Percentiles rank a stretch among this genome's conserved stretches.
Conservation (phyloP, 2,113 vertebrate genomes). For the Numenius arquata region DNA sequence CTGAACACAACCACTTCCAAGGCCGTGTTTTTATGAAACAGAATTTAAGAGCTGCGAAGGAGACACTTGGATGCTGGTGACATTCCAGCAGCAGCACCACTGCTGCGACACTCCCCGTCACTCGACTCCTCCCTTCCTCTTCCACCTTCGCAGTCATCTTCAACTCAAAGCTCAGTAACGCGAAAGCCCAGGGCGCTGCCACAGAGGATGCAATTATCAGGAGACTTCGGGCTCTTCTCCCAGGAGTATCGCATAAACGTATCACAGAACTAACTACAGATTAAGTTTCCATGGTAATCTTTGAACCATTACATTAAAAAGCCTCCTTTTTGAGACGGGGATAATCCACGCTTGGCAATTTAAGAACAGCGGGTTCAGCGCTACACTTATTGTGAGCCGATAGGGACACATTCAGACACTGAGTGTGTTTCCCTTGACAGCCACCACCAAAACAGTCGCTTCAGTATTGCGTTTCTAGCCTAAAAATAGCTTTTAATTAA, state of each 20-base stretch:
- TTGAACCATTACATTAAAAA: not conserved
- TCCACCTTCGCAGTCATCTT: not conserved
- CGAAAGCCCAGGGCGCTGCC: not conserved
- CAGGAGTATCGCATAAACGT: not conserved
- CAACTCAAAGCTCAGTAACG: rapidly evolving
- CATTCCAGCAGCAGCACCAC: not conserved
- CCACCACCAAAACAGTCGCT: not conserved
- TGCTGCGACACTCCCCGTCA: not conserved
- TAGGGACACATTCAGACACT: not conserved
- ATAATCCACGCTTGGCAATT: not conserved
- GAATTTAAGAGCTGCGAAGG: not conserved
- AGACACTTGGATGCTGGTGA: not conserved
- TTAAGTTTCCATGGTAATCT: conserved; percentile 21
- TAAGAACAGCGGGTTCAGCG: not conserved
- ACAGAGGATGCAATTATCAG: not conserved
- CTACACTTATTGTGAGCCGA: not conserved
- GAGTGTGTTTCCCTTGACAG: not conserved
- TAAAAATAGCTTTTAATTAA: not conserved
- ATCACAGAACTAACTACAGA: not conserved
- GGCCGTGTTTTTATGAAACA: rapidly evolving
- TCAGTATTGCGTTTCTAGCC: not conserved
- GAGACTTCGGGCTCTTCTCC: not conserved
- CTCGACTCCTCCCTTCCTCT: not conserved
- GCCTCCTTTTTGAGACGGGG: not conserved
- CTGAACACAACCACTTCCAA: not conserved